phyloP scores from a whole-genome alignment of 2,888 invertebrate species.

The Rhamphomyia laevipes region DNA sequence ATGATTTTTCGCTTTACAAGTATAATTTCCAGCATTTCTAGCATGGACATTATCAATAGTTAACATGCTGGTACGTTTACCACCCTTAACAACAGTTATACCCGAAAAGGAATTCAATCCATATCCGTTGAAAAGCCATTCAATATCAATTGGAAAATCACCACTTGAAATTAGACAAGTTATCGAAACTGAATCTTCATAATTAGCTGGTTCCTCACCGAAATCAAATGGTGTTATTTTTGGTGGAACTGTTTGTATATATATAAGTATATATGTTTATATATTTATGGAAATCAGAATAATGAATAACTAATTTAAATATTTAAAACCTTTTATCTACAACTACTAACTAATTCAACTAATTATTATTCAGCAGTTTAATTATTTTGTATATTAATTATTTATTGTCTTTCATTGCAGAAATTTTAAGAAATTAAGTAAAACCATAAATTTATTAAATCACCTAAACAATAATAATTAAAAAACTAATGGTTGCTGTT shows the following conservation, averaged over 20 bases:
- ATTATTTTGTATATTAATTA: too few species aligned
- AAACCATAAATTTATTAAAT: too few species aligned
- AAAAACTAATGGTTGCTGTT: too few species aligned
- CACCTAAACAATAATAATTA: too few species aligned
- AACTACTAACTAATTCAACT: too few species aligned
- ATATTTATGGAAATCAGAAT: too few species aligned
- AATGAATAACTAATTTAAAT: too few species aligned
- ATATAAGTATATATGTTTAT: too few species aligned
- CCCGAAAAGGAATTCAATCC: constrained; percentile 38
- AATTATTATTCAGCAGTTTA: too few species aligned
- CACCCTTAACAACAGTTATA: constrained; percentile 45
- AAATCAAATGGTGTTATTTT: constrained; percentile 65
- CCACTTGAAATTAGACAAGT: constrained; percentile 62
- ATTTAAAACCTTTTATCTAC: too few species aligned
- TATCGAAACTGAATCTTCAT: constrained; percentile 56
- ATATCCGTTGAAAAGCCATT: constrained; percentile 50
- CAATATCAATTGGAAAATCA: constrained; percentile 50
- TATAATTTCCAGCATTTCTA: constrained; percentile 62
- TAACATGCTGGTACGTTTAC: constrained; percentile 49
- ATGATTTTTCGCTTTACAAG: constrained; percentile 58
- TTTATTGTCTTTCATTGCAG: too few species aligned
- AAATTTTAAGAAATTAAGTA: too few species aligned
- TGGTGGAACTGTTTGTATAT: constrained; percentile 51
- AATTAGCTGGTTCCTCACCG: constrained; percentile 57
- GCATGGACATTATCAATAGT: constrained; percentile 55